These are phyloP conservation scores for Callyntrura sp. DNA, from an alignment of 2,888 invertebrate genomes.

Conservation along the genomic window DNA sequence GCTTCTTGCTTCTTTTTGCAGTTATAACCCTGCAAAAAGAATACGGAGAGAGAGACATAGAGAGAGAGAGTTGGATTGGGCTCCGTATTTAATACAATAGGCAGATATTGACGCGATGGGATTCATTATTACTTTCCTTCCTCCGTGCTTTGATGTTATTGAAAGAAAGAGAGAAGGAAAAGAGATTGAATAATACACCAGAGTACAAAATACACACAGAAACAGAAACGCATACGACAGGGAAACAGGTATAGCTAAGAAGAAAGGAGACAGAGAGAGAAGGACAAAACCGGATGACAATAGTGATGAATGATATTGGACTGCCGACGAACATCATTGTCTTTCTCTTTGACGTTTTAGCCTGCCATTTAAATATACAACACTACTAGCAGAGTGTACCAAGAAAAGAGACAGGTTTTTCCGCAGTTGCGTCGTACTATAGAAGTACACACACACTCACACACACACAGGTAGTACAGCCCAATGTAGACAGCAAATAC, in stretches of 20 bases:
- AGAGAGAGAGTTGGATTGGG: not conserved
- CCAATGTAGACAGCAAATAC: no score
- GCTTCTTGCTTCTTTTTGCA: not conserved
- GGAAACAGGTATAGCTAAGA: no score
- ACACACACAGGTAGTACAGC: no score
- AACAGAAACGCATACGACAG: no score
- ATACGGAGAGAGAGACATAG: not conserved
- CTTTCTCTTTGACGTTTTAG: constrained; percentile 41
- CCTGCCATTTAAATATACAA: no score
- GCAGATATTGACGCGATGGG: constrained; percentile 40
- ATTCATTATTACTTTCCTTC: constrained; percentile 55
- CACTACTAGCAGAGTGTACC: no score
- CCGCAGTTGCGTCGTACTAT: no score
- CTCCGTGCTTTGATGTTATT: not conserved
- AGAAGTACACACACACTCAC: no score
- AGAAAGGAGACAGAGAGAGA: constrained; percentile 8
- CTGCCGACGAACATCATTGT: constrained; percentile 44
- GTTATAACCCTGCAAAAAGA: not conserved
- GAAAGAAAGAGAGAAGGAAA: not conserved
- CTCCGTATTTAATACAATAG: constrained; percentile 41
- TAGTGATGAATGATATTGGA: constrained; percentile 61
- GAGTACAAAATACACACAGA: not conserved
- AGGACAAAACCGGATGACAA: constrained; percentile 48
- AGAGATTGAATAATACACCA: not conserved
- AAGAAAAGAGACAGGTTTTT: no score